phyloP scores from a whole-genome alignment of 2,888 invertebrate species.

The Lepidonotus clava region DNA sequence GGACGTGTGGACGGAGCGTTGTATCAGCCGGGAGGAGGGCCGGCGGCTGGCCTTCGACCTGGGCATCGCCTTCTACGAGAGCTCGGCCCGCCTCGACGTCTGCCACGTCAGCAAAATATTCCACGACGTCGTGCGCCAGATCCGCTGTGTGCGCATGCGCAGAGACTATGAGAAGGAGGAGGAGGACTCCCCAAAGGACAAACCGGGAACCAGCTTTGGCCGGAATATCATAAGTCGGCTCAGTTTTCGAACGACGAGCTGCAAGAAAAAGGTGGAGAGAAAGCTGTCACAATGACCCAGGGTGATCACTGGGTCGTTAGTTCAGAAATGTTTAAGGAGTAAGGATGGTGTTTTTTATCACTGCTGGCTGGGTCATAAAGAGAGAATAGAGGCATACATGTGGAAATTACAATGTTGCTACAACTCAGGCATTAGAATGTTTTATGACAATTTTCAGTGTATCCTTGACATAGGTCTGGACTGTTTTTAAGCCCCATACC shows the following conservation, averaged over 20 bases:
- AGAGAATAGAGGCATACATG: no score
- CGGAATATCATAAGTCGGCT: slow-evolving; percentile 34
- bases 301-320: no score
- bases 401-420: no score
- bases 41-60: slow-evolving; percentile 54
- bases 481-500: no score
- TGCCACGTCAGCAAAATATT: slow-evolving; percentile 55
- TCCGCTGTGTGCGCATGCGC: slow-evolving; percentile 53
- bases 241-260: slow-evolving; percentile 34
- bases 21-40: slow-evolving; percentile 52
- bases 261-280: slow-evolving; percentile 1
- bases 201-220: not conserved
- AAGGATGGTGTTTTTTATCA: no score
- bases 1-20: slow-evolving; percentile 45
- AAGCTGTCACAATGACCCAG: slow-evolving; percentile 38
- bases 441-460: no score
- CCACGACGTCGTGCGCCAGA: slow-evolving; percentile 57
- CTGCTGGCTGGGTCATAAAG: no score
- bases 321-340: no score
- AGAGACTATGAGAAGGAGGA: slow-evolving; percentile 37
- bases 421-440: no score
- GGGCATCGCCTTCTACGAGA: slow-evolving; percentile 57
- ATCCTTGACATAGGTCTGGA: no score
- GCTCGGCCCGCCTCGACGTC: slow-evolving; percentile 29
- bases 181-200: not conserved